A percentile compares a stretch with the other conserved stretches of the same genome.
Evolutionary conservation across 2,888 invertebrate genomes (phyloP).

Genomic region (Drosophila affinis): DNA sequence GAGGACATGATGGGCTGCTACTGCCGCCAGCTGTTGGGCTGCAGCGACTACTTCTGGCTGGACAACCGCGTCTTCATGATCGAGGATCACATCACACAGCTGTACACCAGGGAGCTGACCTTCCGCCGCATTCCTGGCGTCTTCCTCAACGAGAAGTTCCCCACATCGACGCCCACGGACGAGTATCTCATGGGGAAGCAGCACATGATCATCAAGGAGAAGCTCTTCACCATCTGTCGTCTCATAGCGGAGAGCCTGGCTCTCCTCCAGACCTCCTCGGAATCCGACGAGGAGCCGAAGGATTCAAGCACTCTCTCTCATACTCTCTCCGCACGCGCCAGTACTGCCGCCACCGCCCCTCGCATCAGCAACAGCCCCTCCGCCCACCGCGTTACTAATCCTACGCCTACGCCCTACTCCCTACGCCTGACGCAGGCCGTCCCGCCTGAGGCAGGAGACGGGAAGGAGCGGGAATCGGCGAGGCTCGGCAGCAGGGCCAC

Average conservation of each 20-base stretch:
- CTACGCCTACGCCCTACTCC: no score
- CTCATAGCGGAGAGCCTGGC: conserved; percentile 31
- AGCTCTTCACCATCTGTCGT: conserved; percentile 53
- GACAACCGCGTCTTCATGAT: conserved; percentile 69
- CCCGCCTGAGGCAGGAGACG: no score
- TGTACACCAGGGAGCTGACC: conserved; percentile 65
- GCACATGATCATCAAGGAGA: conserved; percentile 72
- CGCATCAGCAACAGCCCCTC: no score
- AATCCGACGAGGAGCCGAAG: background rate
- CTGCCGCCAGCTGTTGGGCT: conserved; percentile 48
- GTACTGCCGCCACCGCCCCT: no score
- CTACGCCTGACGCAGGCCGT: no score
- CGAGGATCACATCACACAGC: conserved; percentile 71
- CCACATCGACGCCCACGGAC: conserved; percentile 74
- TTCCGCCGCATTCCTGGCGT: conserved; percentile 62
- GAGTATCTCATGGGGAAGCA: conserved; percentile 74
- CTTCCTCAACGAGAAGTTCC: conserved; percentile 77
- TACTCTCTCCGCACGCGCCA: no score
- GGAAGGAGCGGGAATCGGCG: no score
- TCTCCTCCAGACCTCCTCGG: background rate
- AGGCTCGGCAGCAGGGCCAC: no score
- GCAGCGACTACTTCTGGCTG: conserved; percentile 56
- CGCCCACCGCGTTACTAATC: no score
- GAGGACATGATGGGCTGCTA: conserved; percentile 76
- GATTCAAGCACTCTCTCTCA: no score